phyloP scores from a whole-genome alignment of 2,113 vertebrate species.

The Ia io region DNA sequence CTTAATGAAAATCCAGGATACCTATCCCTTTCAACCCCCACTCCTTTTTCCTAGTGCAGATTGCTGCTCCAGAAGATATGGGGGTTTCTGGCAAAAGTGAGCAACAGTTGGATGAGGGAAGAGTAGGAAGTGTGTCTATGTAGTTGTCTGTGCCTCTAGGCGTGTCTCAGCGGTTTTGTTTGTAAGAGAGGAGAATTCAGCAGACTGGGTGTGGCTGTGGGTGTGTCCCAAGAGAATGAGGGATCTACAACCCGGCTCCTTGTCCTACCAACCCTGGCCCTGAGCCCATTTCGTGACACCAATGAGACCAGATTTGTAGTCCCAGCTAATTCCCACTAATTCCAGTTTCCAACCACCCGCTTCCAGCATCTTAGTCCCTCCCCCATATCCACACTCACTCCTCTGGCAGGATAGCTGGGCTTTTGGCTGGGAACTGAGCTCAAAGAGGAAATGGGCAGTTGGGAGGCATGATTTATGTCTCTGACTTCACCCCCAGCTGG shows the following conservation, averaged over 20 bases:
- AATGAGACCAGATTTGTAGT: neutral
- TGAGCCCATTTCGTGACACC: neutral
- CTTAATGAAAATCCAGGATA: neutral
- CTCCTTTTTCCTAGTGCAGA: neutral
- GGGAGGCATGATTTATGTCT: slow-evolving; percentile 71
- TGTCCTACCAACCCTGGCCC: neutral
- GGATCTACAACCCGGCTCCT: neutral
- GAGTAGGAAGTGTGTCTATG: neutral
- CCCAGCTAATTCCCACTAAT: neutral
- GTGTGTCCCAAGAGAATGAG: neutral
- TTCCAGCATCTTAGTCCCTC: slow-evolving; percentile 14
- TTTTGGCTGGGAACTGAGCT: slow-evolving; percentile 62
- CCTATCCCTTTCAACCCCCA: neutral
- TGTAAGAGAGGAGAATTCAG: neutral
- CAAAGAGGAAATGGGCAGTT: slow-evolving; percentile 68
- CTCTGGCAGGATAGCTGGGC: slow-evolving; percentile 44
- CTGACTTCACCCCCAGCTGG: slow-evolving; percentile 66
- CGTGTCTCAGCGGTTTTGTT: neutral
- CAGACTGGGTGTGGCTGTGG: neutral
- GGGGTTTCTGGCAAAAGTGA: slow-evolving; percentile 9
- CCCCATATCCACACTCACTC: neutral
- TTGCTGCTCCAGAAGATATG: neutral
- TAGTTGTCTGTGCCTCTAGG: neutral
- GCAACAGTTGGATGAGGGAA: neutral
- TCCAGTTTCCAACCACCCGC: neutral